Evolutionary conservation across 2,888 invertebrate species (phyloP).

Genomic region (Phyllotreta striolata): DNA sequence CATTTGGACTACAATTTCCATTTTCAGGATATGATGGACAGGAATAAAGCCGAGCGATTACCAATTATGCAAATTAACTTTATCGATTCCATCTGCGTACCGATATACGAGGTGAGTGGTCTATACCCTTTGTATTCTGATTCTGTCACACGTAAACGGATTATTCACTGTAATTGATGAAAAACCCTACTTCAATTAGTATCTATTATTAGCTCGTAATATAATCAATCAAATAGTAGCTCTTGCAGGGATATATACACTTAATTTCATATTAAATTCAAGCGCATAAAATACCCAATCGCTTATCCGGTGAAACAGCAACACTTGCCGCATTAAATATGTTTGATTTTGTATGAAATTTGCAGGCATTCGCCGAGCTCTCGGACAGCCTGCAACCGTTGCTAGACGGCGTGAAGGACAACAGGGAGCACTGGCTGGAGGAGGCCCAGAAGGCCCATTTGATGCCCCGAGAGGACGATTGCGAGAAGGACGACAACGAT

Average conservation of each 20-base stretch:
- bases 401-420: constrained; percentile 82
- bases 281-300: too few species aligned
- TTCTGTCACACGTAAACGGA: not conserved
- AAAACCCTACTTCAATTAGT: not conserved
- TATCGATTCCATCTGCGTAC: constrained; percentile 93
- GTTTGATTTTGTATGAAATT: constrained; percentile 33
- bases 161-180: constrained; percentile 1
- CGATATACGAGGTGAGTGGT: constrained; percentile 85
- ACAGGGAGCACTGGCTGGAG: constrained; percentile 85
- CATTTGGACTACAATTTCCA: constrained; percentile 39
- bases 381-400: constrained; percentile 82
- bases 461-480: constrained; percentile 29
- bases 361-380: constrained; percentile 83
- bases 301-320: not conserved
- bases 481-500: constrained; percentile 55
- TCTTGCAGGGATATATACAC: too few species aligned
- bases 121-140: not conserved
- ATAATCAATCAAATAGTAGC: too few species aligned
- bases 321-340: not conserved
- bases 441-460: constrained; percentile 43
- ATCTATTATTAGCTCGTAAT: too few species aligned
- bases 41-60: constrained; percentile 92
- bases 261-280: too few species aligned
- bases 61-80: constrained; percentile 96
- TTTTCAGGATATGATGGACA: constrained; percentile 90